Evolutionary conservation across 2,113 vertebrate species (phyloP), one percentile per base, ranked within the genome.

Genomic region (Rhynchomys soricoides): DNA sequence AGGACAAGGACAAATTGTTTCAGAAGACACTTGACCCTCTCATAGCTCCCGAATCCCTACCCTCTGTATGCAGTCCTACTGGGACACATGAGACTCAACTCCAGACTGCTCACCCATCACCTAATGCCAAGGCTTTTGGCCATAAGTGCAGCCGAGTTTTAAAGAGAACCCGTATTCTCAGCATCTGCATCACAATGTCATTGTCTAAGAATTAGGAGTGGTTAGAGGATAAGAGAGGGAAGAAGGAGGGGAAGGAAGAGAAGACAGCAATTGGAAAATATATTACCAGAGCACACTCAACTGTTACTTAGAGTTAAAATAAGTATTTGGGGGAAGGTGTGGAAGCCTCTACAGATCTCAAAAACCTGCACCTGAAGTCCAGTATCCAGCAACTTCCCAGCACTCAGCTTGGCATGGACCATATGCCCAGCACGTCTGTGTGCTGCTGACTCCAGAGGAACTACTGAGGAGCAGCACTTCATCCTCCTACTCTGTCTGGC

Each of bases 241-340:
- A 19, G 16, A 15, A 71, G n/a, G 34, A 16, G n/a, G 15, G 40
- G 50, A 77, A 15, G 43, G 19, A 16, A 82, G 71, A 52, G 86
- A 90, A 34, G 57, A 55, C 45, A 55, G 29, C 86, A 55, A 19
- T 85, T 95, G 55, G 90, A 92, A 86, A 89, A 45, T 79, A 52
- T 37, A 81, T 81, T 90, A 90, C n/a, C 86, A 85, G 75, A 90
- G 31, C 45, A 88, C 48, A 68, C 43, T 57, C 78, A 34, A 34
- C 74, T 62, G 45, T 86, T 62, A 73, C 62, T 78, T 70, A 68
- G 43, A 82, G 70, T 82, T 89, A 43, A 93, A 95, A 81, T 82
- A 79, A 43, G 12, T 71, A 62, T 73, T 70, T 93, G 50, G 40
- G 50, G 81, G 66, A 92, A 81, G 89, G 77, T n/a, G 34, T 71